Evolutionary conservation across 2,113 vertebrate species (phyloP).

Genomic region (Lepidothrix coronata): DNA sequence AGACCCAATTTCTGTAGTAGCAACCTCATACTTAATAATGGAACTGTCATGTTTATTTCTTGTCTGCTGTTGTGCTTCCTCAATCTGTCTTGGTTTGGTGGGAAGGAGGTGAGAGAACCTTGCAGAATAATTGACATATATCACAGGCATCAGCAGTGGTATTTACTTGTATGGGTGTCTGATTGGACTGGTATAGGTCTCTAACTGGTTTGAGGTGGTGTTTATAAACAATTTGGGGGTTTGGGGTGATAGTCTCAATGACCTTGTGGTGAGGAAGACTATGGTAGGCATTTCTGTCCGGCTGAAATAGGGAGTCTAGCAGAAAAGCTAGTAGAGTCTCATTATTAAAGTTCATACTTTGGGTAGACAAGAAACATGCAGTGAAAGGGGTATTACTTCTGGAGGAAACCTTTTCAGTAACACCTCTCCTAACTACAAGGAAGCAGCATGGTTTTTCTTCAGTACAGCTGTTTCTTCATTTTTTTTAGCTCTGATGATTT

Average conservation of each 20-base stretch:
- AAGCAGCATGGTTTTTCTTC: background rate
- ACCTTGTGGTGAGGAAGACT: background rate
- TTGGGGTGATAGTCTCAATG: background rate
- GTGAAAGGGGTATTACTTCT: background rate
- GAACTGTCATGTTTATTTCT: background rate
- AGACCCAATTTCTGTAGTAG: background rate
- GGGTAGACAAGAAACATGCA: background rate
- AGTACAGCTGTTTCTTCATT: background rate
- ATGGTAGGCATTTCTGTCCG: background rate
- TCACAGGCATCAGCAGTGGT: background rate
- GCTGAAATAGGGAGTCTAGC: background rate
- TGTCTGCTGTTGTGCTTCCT: background rate
- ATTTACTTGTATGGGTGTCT: background rate
- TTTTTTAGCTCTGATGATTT: background rate
- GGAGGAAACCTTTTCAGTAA: background rate
- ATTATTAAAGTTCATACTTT: background rate
- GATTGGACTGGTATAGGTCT: background rate
- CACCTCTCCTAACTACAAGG: background rate
- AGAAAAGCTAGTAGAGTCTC: background rate
- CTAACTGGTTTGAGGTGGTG: background rate
- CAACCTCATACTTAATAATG: background rate
- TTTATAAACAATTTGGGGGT: background rate
- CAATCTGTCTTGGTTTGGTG: background rate
- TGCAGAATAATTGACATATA: background rate
- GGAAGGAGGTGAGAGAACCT: background rate